Conservation (phyloP, 2,888 invertebrate genomes). For the Tridacna crocea region DNA sequence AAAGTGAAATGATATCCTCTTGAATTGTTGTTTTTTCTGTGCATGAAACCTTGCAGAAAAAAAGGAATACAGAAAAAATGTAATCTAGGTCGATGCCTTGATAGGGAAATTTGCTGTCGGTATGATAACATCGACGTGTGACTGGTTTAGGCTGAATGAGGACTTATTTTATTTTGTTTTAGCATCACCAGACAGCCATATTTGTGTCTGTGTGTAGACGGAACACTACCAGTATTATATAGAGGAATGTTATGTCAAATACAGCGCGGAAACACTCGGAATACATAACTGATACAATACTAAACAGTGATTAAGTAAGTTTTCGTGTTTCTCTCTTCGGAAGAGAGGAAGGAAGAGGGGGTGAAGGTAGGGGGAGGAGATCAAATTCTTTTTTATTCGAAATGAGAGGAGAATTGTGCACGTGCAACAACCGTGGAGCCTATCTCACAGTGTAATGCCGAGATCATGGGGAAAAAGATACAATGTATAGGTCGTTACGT, state of each 20-base stretch:
- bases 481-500: slow-evolving; percentile 88
- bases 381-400: slow-evolving; percentile 2
- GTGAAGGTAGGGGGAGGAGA: neutral
- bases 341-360: neutral
- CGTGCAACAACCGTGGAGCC: slow-evolving; percentile 34
- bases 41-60: neutral
- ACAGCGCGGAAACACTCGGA: neutral
- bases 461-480: slow-evolving; percentile 84
- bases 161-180: slow-evolving; percentile 11
- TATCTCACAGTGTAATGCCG: slow-evolving; percentile 38
- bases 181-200: slow-evolving; percentile 23
- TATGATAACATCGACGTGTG: slow-evolving; percentile 22
- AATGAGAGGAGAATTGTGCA: slow-evolving; percentile 16
- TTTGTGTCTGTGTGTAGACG: slow-evolving; percentile 18
- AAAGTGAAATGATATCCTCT: neutral
- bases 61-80: too few relatives aligned
- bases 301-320: neutral
- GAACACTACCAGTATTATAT: slow-evolving; percentile 4
- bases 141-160: neutral
- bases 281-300: neutral
- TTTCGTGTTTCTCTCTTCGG: too few relatives aligned
- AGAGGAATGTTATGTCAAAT: slow-evolving; percentile 14
- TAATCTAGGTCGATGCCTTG: neutral
- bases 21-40: neutral
- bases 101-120: neutral